Percentiles rank a stretch among this genome's conserved stretches.
These are phyloP conservation scores for Muscicapa comitata DNA, from an alignment of 2,797 vertebrate species.

Conservation along the genomic window DNA sequence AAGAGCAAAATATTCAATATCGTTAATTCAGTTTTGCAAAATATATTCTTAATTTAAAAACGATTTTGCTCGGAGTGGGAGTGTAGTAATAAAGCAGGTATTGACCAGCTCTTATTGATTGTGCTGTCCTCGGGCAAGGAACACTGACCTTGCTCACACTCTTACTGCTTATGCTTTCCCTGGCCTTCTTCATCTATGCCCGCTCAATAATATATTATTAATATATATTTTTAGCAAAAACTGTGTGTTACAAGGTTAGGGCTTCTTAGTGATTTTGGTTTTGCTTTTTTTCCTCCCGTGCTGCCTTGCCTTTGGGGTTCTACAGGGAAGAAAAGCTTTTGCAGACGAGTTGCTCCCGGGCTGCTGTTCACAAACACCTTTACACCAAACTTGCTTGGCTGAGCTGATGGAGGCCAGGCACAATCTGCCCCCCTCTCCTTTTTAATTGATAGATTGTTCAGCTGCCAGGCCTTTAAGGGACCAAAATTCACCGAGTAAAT, in stretches of 20 bases:
- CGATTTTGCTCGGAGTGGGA: constrained; percentile 94
- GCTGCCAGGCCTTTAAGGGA: constrained; percentile 1
- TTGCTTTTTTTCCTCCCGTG: constrained; percentile 7
- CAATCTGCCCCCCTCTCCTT: neutral
- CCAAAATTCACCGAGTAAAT: constrained; percentile 13
- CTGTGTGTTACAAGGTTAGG: constrained; percentile 89
- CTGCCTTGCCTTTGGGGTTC: constrained; percentile 66
- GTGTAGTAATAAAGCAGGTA: constrained; percentile 99
- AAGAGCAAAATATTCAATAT: constrained; percentile 87
- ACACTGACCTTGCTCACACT: constrained; percentile 92
- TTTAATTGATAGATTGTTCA: constrained; percentile 29
- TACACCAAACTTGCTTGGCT: constrained; percentile 28
- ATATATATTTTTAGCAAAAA: constrained; percentile 95
- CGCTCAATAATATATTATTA: constrained; percentile 99
- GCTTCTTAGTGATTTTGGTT: constrained; percentile 79
- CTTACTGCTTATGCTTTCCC: constrained; percentile 90
- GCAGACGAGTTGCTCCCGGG: constrained; percentile 19
- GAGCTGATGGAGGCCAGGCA: neutral
- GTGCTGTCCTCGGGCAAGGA: constrained; percentile 94
- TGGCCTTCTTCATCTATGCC: constrained; percentile 85
- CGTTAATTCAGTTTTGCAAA: constrained; percentile 87
- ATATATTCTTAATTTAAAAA: constrained; percentile 98
- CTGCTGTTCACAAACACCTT: constrained; percentile 59
- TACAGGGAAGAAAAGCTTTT: constrained; percentile 56
- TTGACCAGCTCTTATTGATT: constrained; percentile 99